A percentile compares a stretch with the other conserved stretches of the same genome.
Conservation (phyloP, 2,113 vertebrate species). For the Podarcis cretensis region DNA sequence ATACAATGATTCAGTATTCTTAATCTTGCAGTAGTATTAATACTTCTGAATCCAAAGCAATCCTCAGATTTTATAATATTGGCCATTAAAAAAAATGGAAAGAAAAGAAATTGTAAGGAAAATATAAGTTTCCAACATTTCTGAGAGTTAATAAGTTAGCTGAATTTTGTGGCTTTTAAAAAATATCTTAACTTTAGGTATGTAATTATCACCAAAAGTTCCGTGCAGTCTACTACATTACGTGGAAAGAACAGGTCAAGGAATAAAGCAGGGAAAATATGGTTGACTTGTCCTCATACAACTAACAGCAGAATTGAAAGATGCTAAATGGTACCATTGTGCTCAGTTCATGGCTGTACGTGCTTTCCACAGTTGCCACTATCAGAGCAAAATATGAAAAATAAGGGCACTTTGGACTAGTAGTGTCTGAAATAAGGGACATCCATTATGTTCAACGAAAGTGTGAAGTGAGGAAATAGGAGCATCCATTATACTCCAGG, state of each 20-base stretch:
- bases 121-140: no score
- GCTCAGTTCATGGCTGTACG: not conserved
- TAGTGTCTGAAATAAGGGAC: slow-evolving; percentile 4
- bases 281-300: not conserved
- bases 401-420: not conserved
- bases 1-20: not conserved
- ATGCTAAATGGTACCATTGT: not conserved
- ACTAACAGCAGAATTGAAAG: not conserved
- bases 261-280: not conserved
- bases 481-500: not conserved
- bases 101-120: no score
- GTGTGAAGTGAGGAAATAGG: not conserved
- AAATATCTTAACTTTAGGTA: not conserved
- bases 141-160: not conserved
- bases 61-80: no score
- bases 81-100: no score
- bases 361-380: not conserved
- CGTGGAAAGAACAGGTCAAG: not conserved
- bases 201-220: not conserved
- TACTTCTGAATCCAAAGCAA: not conserved
- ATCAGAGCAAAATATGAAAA: not conserved
- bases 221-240: not conserved
- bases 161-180: not conserved
- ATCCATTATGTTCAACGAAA: slow-evolving; percentile 6
- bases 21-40: not conserved